phyloP scores from a whole-genome alignment of 2,888 invertebrate species.

The Spilarctia lutea region DNA sequence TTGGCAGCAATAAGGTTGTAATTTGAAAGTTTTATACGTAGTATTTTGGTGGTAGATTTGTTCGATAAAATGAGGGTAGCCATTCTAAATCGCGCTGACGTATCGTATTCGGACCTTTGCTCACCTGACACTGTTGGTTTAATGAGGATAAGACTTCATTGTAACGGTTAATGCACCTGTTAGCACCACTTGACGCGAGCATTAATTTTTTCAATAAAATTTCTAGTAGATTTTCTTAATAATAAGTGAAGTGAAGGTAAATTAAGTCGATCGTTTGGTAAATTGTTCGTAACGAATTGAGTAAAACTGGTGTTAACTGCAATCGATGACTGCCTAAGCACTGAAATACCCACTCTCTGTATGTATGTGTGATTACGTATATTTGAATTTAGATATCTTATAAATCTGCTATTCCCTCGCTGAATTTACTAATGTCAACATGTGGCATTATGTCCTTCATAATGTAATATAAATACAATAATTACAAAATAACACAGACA shows the following conservation, averaged over 20 bases:
- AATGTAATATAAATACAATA: no score
- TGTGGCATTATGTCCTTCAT: no score
- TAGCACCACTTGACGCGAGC: background rate
- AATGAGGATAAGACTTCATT: constrained; percentile 59
- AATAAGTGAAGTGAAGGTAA: background rate
- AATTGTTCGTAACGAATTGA: background rate
- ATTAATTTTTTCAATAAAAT: background rate
- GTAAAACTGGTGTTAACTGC: background rate
- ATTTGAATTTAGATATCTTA: background rate
- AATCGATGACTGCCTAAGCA: background rate
- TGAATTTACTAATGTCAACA: no score
- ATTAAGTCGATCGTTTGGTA: background rate
- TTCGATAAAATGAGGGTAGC: constrained; percentile 79
- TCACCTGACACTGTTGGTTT: constrained; percentile 76
- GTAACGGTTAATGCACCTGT: background rate
- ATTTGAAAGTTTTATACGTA: constrained; percentile 8
- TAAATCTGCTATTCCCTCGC: no score
- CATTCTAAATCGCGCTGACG: constrained; percentile 83
- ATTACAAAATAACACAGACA: no score
- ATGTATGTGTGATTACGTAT: background rate
- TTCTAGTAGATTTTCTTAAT: background rate
- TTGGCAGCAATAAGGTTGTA: constrained; percentile 5
- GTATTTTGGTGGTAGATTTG: constrained; percentile 22
- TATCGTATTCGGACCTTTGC: constrained; percentile 77
- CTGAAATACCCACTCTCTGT: no score